These are phyloP conservation scores for Lypha dubia DNA, from an alignment of 2,888 invertebrate genomes.

Conservation along the genomic window DNA sequence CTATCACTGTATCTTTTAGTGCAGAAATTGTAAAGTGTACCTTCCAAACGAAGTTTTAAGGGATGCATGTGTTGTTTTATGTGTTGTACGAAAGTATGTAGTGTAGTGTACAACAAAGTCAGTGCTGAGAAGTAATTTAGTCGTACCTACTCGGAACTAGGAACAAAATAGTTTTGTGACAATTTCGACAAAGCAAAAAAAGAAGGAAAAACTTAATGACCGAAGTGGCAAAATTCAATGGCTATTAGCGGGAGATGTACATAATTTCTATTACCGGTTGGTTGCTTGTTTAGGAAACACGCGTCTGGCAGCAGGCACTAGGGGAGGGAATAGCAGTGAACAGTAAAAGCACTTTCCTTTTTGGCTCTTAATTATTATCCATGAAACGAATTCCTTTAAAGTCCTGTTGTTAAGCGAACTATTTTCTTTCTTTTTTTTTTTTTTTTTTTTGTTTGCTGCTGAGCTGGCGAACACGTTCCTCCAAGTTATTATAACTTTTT, in stretches of 20 bases:
- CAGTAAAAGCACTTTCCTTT: no score
- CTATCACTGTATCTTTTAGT: conserved; percentile 26
- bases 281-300: no score
- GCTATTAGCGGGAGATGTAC: no score
- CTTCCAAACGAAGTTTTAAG: conserved; percentile 40
- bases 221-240: no score
- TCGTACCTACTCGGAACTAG: neutral
- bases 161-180: no score
- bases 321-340: no score
- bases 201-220: no score
- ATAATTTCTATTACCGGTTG: no score
- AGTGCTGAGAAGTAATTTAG: conserved; percentile 3
- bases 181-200: no score
- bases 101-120: neutral
- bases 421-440: neutral
- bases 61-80: conserved; percentile 16
- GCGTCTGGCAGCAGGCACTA: no score
- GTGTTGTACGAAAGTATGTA: no score
- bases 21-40: conserved; percentile 35
- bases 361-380: no score
- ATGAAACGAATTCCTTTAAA: conserved; percentile 10
- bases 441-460: neutral
- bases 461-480: conserved; percentile 43
- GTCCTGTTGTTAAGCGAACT: conserved; percentile 33
- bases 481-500: conserved; percentile 58